Percentiles rank a stretch among this genome's conserved stretches.
Conservation (phyloP, 2,113 vertebrate species). For the Ammodramus savannarum region DNA sequence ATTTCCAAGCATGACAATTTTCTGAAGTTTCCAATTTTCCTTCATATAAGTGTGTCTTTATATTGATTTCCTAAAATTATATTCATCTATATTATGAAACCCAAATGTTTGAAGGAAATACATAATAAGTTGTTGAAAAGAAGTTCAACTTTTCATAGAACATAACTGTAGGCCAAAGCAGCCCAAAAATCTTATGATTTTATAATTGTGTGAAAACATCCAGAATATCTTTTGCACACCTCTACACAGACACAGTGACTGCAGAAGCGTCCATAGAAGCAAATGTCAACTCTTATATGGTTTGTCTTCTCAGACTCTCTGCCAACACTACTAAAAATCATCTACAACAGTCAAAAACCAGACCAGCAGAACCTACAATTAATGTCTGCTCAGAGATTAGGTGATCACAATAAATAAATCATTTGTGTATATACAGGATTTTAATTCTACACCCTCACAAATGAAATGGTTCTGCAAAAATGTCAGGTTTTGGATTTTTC, state of each 20-base stretch:
- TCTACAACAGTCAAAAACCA: background rate
- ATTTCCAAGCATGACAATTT: background rate
- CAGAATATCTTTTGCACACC: background rate
- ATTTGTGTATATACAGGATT: background rate
- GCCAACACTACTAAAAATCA: background rate
- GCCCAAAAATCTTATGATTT: background rate
- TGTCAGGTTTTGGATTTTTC: background rate
- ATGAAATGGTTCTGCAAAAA: background rate
- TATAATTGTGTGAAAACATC: background rate
- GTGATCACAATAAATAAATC: background rate
- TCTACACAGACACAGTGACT: background rate
- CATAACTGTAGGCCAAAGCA: rapidly evolving
- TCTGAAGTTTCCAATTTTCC: background rate
- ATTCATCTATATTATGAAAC: background rate
- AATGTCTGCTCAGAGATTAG: background rate
- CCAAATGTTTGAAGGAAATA: background rate
- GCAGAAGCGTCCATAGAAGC: background rate
- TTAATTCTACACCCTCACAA: background rate
- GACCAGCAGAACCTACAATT: background rate
- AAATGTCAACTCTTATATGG: background rate
- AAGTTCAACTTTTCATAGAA: background rate
- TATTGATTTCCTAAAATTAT: background rate
- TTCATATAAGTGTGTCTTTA: background rate
- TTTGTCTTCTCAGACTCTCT: background rate
- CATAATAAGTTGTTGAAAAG: background rate